Evolutionary conservation across 2,113 vertebrate genomes (phyloP).

Genomic region (Cheilinus undulatus): DNA sequence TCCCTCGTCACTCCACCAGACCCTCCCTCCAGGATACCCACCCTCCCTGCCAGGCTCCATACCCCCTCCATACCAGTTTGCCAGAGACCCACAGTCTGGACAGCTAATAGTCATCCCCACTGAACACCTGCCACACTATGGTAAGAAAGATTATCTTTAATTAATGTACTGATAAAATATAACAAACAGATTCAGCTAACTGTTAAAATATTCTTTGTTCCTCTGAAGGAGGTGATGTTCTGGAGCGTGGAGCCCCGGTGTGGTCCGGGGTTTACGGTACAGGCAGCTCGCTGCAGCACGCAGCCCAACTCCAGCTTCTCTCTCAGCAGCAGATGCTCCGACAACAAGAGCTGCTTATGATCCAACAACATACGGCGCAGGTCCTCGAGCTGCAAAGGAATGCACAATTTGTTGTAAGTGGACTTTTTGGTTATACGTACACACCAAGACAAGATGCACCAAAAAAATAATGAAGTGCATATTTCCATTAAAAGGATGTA

Average conservation of each 20-base stretch:
- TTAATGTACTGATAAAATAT: background rate
- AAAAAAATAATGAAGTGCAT: too few relatives aligned
- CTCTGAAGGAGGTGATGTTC: conserved; percentile 86
- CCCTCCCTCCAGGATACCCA: conserved; percentile 91
- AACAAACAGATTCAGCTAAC: background rate
- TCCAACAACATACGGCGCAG: conserved; percentile 97
- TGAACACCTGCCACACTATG: conserved; percentile 93
- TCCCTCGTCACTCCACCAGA: conserved; percentile 92
- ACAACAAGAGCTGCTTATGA: conserved; percentile 95
- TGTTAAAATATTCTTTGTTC: background rate
- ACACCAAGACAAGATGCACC: background rate
- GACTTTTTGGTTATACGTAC: background rate
- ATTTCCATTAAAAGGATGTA: too few relatives aligned
- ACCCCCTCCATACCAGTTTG: conserved; percentile 93
- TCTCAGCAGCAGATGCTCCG: conserved; percentile 97
- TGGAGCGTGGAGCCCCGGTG: conserved; percentile 91
- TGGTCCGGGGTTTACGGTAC: conserved; percentile 93
- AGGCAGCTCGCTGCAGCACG: conserved; percentile 92
- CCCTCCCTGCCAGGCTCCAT: conserved; percentile 90
- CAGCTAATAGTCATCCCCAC: conserved; percentile 95
- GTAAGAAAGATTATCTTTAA: conserved; percentile 35
- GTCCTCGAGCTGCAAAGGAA: conserved; percentile 96
- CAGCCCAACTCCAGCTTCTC: conserved; percentile 96
- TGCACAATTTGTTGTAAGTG: conserved; percentile 79
- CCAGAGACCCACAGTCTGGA: conserved; percentile 94